These are phyloP conservation scores for Dicycla oo DNA, from an alignment of 2,888 invertebrate genomes.

Conservation along the genomic window DNA sequence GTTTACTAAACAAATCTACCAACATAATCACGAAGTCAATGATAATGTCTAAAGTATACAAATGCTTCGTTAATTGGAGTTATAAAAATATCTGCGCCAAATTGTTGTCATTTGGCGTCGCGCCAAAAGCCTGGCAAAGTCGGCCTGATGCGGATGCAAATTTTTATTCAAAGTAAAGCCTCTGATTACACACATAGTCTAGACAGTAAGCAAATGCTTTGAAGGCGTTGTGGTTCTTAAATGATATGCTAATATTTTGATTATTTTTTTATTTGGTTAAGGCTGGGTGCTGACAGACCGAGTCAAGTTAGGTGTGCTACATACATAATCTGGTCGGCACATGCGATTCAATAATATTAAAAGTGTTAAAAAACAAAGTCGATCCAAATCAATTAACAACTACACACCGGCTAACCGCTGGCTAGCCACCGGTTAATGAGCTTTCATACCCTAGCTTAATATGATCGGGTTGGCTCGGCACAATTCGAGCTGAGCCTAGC, in stretches of 20 bases:
- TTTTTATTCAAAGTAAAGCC: conserved; percentile 54
- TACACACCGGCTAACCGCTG: too few species aligned
- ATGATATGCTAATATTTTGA: conserved; percentile 5
- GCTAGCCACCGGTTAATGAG: too few species aligned
- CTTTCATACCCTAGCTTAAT: neutral
- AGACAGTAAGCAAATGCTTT: conserved; percentile 41
- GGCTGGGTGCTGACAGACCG: neutral
- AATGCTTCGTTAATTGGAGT: conserved; percentile 56
- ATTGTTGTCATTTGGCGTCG: conserved; percentile 58
- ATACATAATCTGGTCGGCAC: neutral
- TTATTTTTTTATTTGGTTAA: neutral
- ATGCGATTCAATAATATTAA: neutral
- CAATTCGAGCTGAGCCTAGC: neutral
- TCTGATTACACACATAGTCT: conserved; percentile 43
- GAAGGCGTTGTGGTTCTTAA: conserved; percentile 30
- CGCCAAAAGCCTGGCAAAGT: conserved; percentile 41
- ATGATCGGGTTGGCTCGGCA: neutral
- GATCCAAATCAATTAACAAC: neutral
- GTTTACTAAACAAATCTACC: conserved; percentile 1
- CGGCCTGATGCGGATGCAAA: conserved; percentile 54
- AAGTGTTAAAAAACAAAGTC: neutral
- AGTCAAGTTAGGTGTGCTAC: too few species aligned
- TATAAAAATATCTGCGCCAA: conserved; percentile 58
- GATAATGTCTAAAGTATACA: conserved; percentile 40
- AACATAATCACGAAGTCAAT: conserved; percentile 15